Percentiles rank a stretch among this genome's conserved stretches.
Evolutionary conservation across 2,113 vertebrate genomes (phyloP).

Genomic region (Myotis yumanensis): DNA sequence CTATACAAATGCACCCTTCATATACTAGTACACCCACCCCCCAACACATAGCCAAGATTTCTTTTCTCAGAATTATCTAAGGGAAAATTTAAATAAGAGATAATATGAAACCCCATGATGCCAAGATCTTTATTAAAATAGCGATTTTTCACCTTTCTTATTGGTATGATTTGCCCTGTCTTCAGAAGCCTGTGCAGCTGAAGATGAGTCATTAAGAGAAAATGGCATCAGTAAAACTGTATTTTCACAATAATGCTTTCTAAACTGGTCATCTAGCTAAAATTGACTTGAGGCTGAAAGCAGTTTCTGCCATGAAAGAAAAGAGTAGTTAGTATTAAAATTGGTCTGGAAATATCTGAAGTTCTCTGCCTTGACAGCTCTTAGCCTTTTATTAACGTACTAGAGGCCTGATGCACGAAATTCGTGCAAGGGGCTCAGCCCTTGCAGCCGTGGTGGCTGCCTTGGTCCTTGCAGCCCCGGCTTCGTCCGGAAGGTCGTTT

Average conservation of each 20-base stretch:
- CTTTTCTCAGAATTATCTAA: constrained; percentile 13
- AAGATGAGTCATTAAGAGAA: constrained; percentile 55
- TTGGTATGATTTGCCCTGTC: neutral
- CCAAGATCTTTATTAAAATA: neutral
- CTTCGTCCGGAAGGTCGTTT: too few relatives aligned
- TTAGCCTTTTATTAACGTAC: neutral
- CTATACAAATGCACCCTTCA: neutral
- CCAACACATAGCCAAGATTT: neutral
- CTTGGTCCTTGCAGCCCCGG: too few relatives aligned
- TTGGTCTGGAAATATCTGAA: neutral
- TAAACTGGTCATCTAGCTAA: constrained; percentile 56
- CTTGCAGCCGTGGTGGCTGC: too few relatives aligned
- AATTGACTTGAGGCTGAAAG: neutral
- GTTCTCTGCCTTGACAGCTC: neutral
- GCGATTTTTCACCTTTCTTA: neutral
- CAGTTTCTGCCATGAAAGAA: constrained; percentile 30
- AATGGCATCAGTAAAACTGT: neutral
- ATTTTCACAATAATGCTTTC: constrained; percentile 41
- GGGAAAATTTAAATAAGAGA: constrained; percentile 2
- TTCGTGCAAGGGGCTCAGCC: too few relatives aligned
- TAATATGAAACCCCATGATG: neutral
- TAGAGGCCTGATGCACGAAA: too few relatives aligned
- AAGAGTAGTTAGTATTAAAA: constrained; percentile 27
- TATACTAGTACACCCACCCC: neutral
- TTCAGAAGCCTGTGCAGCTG: constrained; percentile 20